Evolutionary conservation across 2,797 vertebrate genomes (phyloP), one percentile per base, ranked within the genome.

Genomic region (Sebastes cheni): DNA sequence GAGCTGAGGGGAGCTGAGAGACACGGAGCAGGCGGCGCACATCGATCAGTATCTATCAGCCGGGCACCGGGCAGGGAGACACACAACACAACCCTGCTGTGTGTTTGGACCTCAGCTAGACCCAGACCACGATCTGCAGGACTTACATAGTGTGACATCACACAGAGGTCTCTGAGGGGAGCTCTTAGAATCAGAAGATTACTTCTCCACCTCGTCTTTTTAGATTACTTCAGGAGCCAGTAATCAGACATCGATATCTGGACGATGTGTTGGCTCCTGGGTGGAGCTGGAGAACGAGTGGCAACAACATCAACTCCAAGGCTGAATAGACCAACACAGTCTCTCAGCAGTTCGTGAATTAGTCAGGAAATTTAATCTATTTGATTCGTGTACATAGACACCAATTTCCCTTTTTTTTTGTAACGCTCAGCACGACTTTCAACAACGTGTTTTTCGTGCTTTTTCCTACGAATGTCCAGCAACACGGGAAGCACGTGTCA

Each of bases 21-120:
- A 90, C 81, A 84, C 67, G 60, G 61, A 77, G 78, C 71, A 91
- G 85, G 82, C 82, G 69, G 76, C 6, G 2, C 46, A 60, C 80
- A 89, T 88, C 81, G 42, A 88, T 93, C 92, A 91, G 68, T 13
- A 68, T 89, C 84, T 66, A 85, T 93, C 88, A 92, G 6, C 72
- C 11, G 8, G 72, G 67, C 52, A 80, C 34, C 4, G 12, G 72
- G 36, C 62, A 68, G 50, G 66, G 74, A 81, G 72, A 75, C 72
- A 32, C 68, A 25, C 59, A 50, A 46, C 39, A 16, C 39, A 46
- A 46, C 39, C 14, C 39, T 46, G 42, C 60, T 4, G 10, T 22
- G 36, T 69, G 25, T 75, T 32, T 16, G 29, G 62, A 20, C 12
- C n/a, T 14, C 39, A 42, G 50, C n/a, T 36, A 27, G 42, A 69